These are phyloP conservation scores for Machimus atricapillus DNA, from an alignment of 2,888 invertebrate species.

Conservation along the genomic window DNA sequence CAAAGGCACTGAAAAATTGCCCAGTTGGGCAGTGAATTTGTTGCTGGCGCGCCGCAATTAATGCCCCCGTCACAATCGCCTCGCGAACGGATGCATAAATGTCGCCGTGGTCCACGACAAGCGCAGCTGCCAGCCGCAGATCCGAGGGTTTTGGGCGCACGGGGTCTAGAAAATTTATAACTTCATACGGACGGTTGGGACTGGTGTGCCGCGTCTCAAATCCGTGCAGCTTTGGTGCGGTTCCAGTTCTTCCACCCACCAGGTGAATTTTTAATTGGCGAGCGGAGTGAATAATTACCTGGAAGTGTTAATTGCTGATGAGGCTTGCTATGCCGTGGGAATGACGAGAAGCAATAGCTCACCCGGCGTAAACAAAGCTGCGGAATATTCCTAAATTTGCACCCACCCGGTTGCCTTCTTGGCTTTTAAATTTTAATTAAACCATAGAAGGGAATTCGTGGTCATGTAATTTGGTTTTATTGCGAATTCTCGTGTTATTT, in stretches of 20 bases:
- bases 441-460: background rate
- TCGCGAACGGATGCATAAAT: background rate
- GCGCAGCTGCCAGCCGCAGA: background rate
- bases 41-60: conserved; percentile 9
- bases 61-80: background rate
- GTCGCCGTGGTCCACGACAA: background rate
- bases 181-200: background rate
- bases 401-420: background rate
- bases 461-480: background rate
- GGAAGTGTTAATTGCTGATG: conserved; percentile 5
- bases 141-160: background rate
- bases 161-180: background rate
- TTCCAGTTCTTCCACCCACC: background rate
- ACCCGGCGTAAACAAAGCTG: background rate
- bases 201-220: background rate
- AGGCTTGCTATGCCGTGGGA: background rate
- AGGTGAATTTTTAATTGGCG: background rate
- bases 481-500: background rate
- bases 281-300: background rate
- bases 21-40: conserved; percentile 1
- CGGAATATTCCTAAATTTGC: background rate
- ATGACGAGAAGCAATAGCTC: background rate
- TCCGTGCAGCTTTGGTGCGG: background rate
- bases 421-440: background rate
- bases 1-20: background rate